Conservation (phyloP, 1,140 invertebrate genomes). For the Drosophila albomicans region DNA sequence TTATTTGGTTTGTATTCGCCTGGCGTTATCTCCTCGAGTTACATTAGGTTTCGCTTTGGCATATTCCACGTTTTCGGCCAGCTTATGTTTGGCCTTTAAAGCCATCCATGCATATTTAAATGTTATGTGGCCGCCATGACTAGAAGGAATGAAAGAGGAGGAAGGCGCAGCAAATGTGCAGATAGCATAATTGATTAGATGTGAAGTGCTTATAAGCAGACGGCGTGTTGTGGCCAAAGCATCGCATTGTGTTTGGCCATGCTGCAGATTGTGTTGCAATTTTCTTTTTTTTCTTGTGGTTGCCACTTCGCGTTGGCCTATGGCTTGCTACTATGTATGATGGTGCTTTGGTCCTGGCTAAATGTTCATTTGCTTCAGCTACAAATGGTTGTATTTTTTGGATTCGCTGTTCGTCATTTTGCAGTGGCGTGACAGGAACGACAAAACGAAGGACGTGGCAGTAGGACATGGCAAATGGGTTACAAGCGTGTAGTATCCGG, state of each 20-base stretch:
- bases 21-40: slow-evolving; percentile 60
- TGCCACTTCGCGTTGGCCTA: slow-evolving; percentile 34
- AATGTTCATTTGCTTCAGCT: slow-evolving; percentile 45
- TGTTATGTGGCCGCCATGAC: slow-evolving; percentile 68
- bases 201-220: slow-evolving; percentile 75
- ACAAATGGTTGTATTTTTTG: slow-evolving; percentile 52
- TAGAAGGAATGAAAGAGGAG: slow-evolving; percentile 17
- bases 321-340: slow-evolving; percentile 4
- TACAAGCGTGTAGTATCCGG: slow-evolving; percentile 25
- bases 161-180: slow-evolving; percentile 59
- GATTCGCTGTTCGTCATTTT: slow-evolving; percentile 70
- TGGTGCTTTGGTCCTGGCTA: slow-evolving; percentile 8
- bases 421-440: slow-evolving; percentile 66
- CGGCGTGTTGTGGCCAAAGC: slow-evolving; percentile 2
- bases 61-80: slow-evolving; percentile 22
- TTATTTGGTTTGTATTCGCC: slow-evolving; percentile 36
- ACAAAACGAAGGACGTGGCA: slow-evolving; percentile 56
- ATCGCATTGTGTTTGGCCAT: background rate
- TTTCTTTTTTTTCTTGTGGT: slow-evolving; percentile 31
- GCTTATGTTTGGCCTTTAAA: slow-evolving; percentile 52
- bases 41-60: slow-evolving; percentile 43
- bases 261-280: slow-evolving; percentile 31
- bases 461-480: slow-evolving; percentile 63
- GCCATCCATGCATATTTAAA: slow-evolving; percentile 77
- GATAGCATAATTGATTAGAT: slow-evolving; percentile 81